These are phyloP conservation scores for Paramisgurnus dabryanus DNA, from an alignment of 2,113 vertebrate species.

Conservation along the genomic window DNA sequence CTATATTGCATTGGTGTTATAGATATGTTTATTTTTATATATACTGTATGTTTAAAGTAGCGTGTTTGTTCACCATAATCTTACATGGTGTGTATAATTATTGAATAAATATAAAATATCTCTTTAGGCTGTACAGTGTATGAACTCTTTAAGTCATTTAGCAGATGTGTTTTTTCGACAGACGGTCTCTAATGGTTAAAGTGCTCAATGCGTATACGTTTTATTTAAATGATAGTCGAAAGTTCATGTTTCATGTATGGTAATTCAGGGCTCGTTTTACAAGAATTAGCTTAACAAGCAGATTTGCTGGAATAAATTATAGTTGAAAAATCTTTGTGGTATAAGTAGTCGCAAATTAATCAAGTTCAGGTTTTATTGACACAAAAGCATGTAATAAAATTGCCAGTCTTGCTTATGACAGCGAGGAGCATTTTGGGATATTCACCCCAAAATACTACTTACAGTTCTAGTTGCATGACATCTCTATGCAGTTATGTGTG, in stretches of 20 bases:
- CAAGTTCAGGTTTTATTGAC: conserved; percentile 15
- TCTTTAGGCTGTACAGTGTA: not conserved
- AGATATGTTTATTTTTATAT: not conserved
- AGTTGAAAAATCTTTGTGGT: too few relatives aligned
- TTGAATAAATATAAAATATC: too few relatives aligned
- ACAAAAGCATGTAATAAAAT: conserved; percentile 3
- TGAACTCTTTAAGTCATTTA: not conserved
- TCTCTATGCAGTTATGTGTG: too few relatives aligned
- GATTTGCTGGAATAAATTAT: not conserved
- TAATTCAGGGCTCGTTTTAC: not conserved
- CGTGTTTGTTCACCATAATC: too few relatives aligned
- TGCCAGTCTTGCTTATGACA: not conserved
- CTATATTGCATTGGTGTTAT: not conserved
- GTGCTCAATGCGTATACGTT: not conserved
- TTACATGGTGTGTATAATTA: too few relatives aligned
- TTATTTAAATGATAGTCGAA: not conserved
- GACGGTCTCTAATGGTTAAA: not conserved
- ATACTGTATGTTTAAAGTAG: too few relatives aligned
- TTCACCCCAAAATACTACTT: not conserved
- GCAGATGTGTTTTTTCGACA: not conserved
- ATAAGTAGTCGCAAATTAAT: conserved; percentile 2
- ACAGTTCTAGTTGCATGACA: not conserved
- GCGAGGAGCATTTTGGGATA: too few relatives aligned
- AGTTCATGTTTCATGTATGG: not conserved
- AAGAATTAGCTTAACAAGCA: not conserved